Conservation (phyloP, 1,140 invertebrate species). For the Hylaeus volcanicus region DNA sequence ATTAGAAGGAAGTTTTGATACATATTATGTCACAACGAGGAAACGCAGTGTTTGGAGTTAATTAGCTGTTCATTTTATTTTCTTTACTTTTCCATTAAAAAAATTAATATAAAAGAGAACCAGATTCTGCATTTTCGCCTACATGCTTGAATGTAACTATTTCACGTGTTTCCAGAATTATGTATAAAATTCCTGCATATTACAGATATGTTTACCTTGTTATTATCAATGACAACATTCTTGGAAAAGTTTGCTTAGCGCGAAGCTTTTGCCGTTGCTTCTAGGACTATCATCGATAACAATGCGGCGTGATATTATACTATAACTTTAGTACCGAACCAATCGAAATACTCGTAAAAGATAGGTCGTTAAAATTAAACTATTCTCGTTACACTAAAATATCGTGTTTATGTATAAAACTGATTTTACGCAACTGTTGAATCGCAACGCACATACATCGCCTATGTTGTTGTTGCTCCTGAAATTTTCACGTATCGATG, state of each 20-base stretch:
- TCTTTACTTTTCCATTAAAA: not conserved
- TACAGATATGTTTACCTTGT: constrained; percentile 47
- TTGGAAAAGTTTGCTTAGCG: not conserved
- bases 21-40: not conserved
- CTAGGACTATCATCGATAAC: not conserved
- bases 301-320: not conserved
- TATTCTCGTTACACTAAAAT: constrained; percentile 9
- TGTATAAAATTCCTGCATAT: constrained; percentile 16
- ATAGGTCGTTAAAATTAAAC: not conserved
- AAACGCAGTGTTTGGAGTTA: not conserved
- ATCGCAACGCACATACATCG: constrained; percentile 2
- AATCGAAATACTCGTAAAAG: not conserved
- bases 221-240: not conserved
- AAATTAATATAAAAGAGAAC: constrained; percentile 20
- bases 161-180: constrained; percentile 20
- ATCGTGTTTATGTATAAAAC: constrained; percentile 25
- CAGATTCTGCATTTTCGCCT: constrained; percentile 25
- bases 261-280: not conserved
- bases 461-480: constrained; percentile 14
- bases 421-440: constrained; percentile 32
- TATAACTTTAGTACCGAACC: not conserved
- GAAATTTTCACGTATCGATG: constrained; percentile 12
- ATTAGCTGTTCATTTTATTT: not conserved
- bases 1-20: constrained; percentile 22
- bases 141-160: constrained; percentile 4